phyloP scores from a whole-genome alignment of 1,140 invertebrate genomes.

The Heliconius eleuchia region DNA sequence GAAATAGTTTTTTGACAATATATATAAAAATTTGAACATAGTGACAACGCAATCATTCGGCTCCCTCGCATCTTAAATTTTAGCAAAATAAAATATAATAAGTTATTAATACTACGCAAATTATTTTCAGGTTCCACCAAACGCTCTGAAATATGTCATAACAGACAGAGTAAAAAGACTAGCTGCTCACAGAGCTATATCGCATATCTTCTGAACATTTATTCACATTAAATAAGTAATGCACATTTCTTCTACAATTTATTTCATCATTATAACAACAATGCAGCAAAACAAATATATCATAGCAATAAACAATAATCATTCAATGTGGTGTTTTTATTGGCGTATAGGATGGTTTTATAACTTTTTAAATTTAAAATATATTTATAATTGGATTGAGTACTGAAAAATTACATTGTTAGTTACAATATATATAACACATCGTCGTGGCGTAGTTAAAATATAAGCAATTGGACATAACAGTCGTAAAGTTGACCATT shows the following conservation, averaged over 20 bases:
- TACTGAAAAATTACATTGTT: too few species aligned
- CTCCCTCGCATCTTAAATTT: too few species aligned
- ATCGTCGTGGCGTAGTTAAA: too few species aligned
- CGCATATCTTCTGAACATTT: conserved; percentile 32
- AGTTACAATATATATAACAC: too few species aligned
- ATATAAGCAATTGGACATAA: too few species aligned
- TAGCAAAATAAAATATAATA: too few species aligned
- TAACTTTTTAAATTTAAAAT: too few species aligned
- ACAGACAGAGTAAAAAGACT: conserved; percentile 68
- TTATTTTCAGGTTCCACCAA: conserved; percentile 56
- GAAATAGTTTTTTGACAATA: too few species aligned
- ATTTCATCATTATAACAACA: background rate
- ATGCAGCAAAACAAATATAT: background rate
- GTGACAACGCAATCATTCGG: too few species aligned
- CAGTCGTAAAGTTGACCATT: too few species aligned
- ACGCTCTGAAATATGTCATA: conserved; percentile 65
- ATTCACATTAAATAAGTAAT: background rate
- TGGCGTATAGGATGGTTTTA: background rate
- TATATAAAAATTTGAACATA: too few species aligned
- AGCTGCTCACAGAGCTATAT: conserved; percentile 64
- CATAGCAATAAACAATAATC: background rate
- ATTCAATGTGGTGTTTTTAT: background rate
- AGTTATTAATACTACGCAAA: background rate
- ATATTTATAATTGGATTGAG: too few species aligned
- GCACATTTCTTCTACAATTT: background rate